Base-by-base conservation (phyloP, 2,888 invertebrate species). In the Polymixis flavicincta region DNA sequence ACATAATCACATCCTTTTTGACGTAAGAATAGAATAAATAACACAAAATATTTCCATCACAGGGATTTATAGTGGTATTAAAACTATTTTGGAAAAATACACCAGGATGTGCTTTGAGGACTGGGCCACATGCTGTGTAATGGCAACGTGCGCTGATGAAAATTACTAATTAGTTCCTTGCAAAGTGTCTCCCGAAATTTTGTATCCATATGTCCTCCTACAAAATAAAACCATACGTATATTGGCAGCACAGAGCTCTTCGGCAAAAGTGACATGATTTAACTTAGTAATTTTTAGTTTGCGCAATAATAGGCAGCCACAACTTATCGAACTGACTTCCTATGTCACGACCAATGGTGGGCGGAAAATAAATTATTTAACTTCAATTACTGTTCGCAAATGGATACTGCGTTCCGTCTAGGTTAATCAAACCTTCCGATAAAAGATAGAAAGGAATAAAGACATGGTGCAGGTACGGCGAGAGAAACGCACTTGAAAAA, bases 321-420 rank as follows among this genome's bases (percentile, higher is more conserved):
- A 68, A 65, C 32, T 82, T 48, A 66, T 55, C 75, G 72, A 72
- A 67, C 55, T 63, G 66, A 80, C 55, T 78, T 80, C 71, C 73
- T 67, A 60, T 72, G 68, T 76, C 60, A 65, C 74, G 74, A 78
- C 65, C 71, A 74, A 70, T 78, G 74, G 76, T 70, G 67, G 74
- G 74, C 63, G 45, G 45, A 60, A 74, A 80, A 79, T 89, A 79
- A 84, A 83, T 85, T 79, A 88, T 89, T 84, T 80, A 81, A 71
- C 57, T 28, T 76, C 80, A 78, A 85, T 87, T 83, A 78, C 76
- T 74, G 76, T 65, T 78, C 68, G 82, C 80, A 83, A 84, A 77
- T 80, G 78, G 77, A 72, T 76, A 72, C 61, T 73, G 55, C 69
- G 67, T 77, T 80, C 68, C 79, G 78, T 81, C 78, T 71, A 76